Base-by-base conservation (phyloP, 2,888 invertebrate species). In the Rhaphigaster nebulosa region DNA sequence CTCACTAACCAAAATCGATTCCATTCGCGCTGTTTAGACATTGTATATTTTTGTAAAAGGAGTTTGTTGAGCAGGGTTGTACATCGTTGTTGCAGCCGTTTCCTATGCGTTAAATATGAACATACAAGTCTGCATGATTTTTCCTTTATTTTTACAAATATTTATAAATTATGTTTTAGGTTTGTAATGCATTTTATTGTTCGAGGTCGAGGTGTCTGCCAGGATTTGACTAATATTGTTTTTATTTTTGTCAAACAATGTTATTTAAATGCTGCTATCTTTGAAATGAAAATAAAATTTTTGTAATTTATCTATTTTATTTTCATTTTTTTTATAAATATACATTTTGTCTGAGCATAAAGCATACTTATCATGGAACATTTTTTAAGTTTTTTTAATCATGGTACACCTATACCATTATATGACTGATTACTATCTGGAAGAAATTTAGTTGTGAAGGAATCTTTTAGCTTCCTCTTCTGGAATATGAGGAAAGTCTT, bases 41-140 rank as follows among this genome's bases (percentile, higher is more conserved):
- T 41, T 80, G 84, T 84, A 84, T 84, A 84, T 84, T 84, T 84
- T 84, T 84, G 84, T 84, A 84, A 84, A 84, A 84, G 84, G 45
- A 84, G 84, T 45, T 45, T 84, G 84, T 84, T 70, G 70, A 34
- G 70, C 1, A 34, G 34, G 70, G 70, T 70, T 70, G 70, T 70
- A 70, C 34, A 70, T 70, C 70, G 70, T 70, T 84, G 41, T 45
- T 45, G 45, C 84, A 84, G 45, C 84, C 84, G 20, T 84, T 84
- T 84, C 41, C 26, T 41, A 80, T 84, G 84, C 41, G 41, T 84
- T 45, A 45, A 23, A 45, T 23, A 84, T 13, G 26, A 45, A 45
- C 84, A 29, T 84, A 45, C 84, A 84, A 45, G 45, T 84, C 45
- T 45, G 45, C 41, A 45, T 45, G 0, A n/a, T n/a, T 41, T 80